Percentiles rank a stretch among this genome's conserved stretches.
Evolutionary conservation across 2,797 vertebrate genomes (phyloP).

Genomic region (Geotrypetes seraphini): DNA sequence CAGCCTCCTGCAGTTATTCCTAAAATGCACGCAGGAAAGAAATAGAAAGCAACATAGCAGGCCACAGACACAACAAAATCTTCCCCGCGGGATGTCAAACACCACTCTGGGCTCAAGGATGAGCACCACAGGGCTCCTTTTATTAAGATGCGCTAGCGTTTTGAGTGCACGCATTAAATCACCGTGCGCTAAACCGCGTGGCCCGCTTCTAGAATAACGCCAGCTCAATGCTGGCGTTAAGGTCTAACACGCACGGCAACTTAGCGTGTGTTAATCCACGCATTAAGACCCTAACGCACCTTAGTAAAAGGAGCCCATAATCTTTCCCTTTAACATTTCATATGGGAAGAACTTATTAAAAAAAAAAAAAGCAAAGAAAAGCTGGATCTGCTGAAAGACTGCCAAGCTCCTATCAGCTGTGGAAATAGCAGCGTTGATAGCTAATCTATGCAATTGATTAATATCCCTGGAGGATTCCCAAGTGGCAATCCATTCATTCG

Average conservation of each 20-base stretch:
- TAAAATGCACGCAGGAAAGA: slow-evolving; percentile 1
- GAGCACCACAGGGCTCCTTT: neutral
- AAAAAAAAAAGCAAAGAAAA: neutral
- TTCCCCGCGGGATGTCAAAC: neutral
- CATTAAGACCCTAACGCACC: too few species aligned
- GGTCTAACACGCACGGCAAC: too few species aligned
- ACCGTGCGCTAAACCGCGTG: too few species aligned
- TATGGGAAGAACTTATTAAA: too few species aligned
- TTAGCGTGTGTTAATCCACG: too few species aligned
- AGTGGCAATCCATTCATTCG: neutral
- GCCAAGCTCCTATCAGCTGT: neutral
- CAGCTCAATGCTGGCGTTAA: too few species aligned
- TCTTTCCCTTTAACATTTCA: neutral
- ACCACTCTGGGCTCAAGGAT: neutral
- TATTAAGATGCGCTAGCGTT: too few species aligned
- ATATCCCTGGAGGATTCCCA: neutral
- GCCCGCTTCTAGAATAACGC: too few species aligned
- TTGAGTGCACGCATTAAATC: too few species aligned
- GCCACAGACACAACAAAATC: neutral
- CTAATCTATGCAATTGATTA: slow-evolving; percentile 3
- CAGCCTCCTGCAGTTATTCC: neutral
- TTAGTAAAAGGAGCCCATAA: too few species aligned
- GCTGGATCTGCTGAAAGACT: neutral
- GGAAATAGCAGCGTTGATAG: neutral
- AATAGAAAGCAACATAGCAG: neutral